phyloP scores from a whole-genome alignment of 1,140 invertebrate species.

The Drosophila navojoa region DNA sequence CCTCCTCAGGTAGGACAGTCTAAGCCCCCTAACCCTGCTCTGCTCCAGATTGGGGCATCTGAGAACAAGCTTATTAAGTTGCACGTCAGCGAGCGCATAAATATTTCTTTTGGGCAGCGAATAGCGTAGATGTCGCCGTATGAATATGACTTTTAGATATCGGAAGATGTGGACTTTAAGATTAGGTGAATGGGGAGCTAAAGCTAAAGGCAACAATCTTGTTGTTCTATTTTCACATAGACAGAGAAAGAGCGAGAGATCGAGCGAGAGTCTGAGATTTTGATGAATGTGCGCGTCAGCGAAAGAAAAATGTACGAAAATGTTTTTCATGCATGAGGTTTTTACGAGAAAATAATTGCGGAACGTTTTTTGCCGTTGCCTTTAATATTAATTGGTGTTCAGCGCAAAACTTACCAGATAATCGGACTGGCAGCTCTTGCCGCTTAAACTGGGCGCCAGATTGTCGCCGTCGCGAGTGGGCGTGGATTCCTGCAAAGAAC shows the following conservation, averaged over 20 bases:
- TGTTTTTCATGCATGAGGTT: conserved; percentile 78
- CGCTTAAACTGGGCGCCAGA: conserved; percentile 73
- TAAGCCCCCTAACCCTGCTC: neutral
- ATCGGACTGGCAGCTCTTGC: conserved; percentile 77
- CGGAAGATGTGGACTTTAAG: conserved; percentile 4
- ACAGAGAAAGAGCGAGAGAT: conserved; percentile 13
- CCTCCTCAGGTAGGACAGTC: conserved; percentile 18
- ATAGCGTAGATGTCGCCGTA: conserved; percentile 31
- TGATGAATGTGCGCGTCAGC: conserved; percentile 78
- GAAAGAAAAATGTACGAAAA: conserved; percentile 79
- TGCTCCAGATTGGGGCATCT: neutral
- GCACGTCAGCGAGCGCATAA: conserved; percentile 76
- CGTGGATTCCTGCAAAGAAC: conserved; percentile 63
- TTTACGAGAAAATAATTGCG: conserved; percentile 82
- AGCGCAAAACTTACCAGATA: conserved; percentile 78
- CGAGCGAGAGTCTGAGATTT: conserved; percentile 55
- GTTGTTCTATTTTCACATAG: conserved; percentile 73
- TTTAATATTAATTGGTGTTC: conserved; percentile 74
- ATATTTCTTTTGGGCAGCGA: conserved; percentile 52
- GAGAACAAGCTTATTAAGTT: conserved; percentile 69
- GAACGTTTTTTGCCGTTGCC: conserved; percentile 55
- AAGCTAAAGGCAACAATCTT: conserved; percentile 17
- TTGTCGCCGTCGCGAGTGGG: conserved; percentile 74
- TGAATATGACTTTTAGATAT: conserved; percentile 26
- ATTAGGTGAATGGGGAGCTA: conserved; percentile 25